Evolutionary conservation across 2,113 vertebrate genomes (phyloP).

Genomic region (Nicator chloris): DNA sequence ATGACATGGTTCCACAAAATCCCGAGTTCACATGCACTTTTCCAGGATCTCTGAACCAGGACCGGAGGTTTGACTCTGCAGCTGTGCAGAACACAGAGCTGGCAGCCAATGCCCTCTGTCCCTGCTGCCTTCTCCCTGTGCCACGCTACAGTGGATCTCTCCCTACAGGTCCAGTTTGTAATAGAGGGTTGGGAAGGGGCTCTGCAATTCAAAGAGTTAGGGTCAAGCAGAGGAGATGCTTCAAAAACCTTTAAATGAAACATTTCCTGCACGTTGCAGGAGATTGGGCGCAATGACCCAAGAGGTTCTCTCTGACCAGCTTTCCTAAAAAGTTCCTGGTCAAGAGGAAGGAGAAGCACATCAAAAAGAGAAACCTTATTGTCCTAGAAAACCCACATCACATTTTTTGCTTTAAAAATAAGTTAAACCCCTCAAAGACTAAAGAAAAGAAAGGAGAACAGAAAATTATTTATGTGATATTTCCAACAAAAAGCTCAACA

Average conservation of each 20-base stretch:
- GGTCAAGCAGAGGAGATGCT: not conserved
- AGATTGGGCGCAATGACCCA: not conserved
- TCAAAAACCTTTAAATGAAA: not conserved
- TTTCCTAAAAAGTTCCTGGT: not conserved
- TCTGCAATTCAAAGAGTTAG: not conserved
- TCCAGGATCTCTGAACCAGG: slow-evolving; percentile 26
- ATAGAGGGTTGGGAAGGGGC: not conserved
- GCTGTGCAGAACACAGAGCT: not conserved
- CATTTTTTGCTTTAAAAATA: not conserved
- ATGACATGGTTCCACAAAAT: not conserved
- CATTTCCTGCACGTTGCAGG: not conserved
- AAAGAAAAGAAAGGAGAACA: not conserved
- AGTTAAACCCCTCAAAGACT: not conserved
- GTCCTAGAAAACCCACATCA: not conserved
- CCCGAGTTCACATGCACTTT: not conserved
- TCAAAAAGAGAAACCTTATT: not conserved
- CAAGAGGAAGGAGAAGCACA: not conserved
- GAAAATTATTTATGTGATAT: not conserved
- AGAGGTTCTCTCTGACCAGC: not conserved
- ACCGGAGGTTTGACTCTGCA: not conserved
- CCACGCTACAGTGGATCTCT: not conserved
- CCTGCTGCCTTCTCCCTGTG: not conserved
- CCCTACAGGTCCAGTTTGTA: not conserved
- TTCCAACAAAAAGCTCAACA: not conserved
- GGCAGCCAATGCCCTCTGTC: fast-evolving